These are phyloP conservation scores for Butorides virescens DNA, from an alignment of 2,113 vertebrate species.

Conservation along the genomic window DNA sequence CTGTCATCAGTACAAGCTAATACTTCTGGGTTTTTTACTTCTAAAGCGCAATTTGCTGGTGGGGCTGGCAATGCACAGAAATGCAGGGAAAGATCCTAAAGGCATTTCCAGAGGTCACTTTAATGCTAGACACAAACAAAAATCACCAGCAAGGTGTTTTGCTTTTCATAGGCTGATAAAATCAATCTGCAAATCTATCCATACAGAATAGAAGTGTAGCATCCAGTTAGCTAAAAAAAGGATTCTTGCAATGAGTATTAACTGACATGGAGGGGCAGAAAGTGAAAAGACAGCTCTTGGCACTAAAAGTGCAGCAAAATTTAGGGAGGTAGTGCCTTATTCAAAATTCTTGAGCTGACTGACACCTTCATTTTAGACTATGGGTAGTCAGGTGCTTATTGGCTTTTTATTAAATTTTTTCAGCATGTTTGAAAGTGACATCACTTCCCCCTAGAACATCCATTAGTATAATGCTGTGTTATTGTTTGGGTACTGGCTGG, in stretches of 20 bases:
- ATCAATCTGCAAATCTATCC: too few species aligned
- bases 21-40: background rate
- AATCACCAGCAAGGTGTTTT: background rate
- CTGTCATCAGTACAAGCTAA: too few species aligned
- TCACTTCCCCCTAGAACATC: too few species aligned
- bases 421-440: background rate
- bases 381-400: background rate
- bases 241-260: background rate
- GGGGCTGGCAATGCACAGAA: too few species aligned
- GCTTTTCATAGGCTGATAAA: background rate
- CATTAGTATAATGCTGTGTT: background rate
- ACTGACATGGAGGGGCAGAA: background rate
- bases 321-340: background rate
- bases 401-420: background rate
- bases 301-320: background rate
- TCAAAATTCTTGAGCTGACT: background rate
- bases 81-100: background rate
- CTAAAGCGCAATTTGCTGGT: background rate
- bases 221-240: background rate
- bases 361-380: background rate
- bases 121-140: background rate
- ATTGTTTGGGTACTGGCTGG: background rate
- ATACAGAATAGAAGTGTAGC: background rate
- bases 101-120: background rate
- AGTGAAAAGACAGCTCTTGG: background rate